phyloP scores from a whole-genome alignment of 2,113 vertebrate genomes.

The Odontesthes bonariensis region DNA sequence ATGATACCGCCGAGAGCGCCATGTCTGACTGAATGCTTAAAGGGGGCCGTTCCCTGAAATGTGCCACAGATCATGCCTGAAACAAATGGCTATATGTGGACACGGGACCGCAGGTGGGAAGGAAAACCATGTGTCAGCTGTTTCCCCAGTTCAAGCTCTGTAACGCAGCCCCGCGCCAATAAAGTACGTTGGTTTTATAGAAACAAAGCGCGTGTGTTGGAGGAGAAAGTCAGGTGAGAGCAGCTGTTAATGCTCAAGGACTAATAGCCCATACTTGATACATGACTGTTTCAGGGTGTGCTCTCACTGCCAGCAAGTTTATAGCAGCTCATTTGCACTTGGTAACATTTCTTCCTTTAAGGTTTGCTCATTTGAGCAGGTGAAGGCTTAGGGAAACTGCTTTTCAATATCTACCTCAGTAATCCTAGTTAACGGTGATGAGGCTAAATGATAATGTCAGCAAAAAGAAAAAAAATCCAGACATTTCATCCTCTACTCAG shows the following conservation, averaged over 20 bases:
- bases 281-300: slow-evolving; percentile 12
- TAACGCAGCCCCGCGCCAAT: slow-evolving; percentile 1
- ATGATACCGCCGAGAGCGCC: slow-evolving; percentile 59
- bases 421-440: neutral
- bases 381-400: neutral
- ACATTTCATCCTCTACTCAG: neutral
- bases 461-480: too few species aligned
- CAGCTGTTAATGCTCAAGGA: slow-evolving; percentile 42
- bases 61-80: slow-evolving; percentile 39
- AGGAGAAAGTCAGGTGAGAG: slow-evolving; percentile 15
- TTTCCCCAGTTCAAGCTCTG: slow-evolving; percentile 30
- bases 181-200: slow-evolving; percentile 1
- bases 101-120: slow-evolving; percentile 50
- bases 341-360: neutral
- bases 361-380: slow-evolving; percentile 30
- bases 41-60: slow-evolving; percentile 32
- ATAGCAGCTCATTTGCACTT: slow-evolving; percentile 28
- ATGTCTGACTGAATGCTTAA: slow-evolving; percentile 52
- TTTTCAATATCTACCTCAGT: neutral
- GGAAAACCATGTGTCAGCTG: slow-evolving; percentile 44
- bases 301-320: slow-evolving; percentile 25
- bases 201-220: slow-evolving; percentile 13
- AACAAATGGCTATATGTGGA: slow-evolving; percentile 20
- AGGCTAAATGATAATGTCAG: neutral
- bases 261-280: slow-evolving; percentile 12